Evolutionary conservation across 37 sponge, comb jelly and placozoan species (phyloP).

Genomic region (Eunapius fragilis): DNA sequence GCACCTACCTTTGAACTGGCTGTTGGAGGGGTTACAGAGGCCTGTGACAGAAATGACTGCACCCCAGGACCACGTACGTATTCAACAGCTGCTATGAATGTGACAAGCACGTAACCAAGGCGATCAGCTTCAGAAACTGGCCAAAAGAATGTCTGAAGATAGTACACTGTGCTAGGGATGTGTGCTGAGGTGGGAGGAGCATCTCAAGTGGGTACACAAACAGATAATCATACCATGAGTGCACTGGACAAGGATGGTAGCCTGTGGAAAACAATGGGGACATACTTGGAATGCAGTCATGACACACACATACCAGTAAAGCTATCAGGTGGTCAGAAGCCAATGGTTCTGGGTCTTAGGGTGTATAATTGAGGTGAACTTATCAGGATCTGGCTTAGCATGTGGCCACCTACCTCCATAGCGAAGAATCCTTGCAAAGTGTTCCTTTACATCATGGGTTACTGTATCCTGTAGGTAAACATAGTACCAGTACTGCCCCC

Average conservation of each 20-base stretch:
- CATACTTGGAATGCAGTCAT: no score
- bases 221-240: background rate
- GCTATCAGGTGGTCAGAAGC: slow-evolving; percentile 66
- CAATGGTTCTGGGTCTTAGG: slow-evolving; percentile 43
- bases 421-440: slow-evolving; percentile 32
- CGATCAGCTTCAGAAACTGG: slow-evolving; percentile 36
- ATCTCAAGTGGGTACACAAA: background rate
- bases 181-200: slow-evolving; percentile 16
- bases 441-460: slow-evolving; percentile 32
- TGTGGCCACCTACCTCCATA: slow-evolving; percentile 47
- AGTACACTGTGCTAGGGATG: slow-evolving; percentile 41
- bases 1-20: background rate
- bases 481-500: background rate
- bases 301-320: slow-evolving; percentile 57
- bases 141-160: slow-evolving; percentile 68
- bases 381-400: background rate
- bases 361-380: background rate
- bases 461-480: slow-evolving; percentile 35
- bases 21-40: background rate
- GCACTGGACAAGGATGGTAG: slow-evolving; percentile 43
- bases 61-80: slow-evolving; percentile 57
- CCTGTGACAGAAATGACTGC: slow-evolving; percentile 20
- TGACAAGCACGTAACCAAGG: slow-evolving; percentile 69
- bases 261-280: slow-evolving; percentile 12
- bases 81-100: slow-evolving; percentile 62